Percentiles rank a stretch among this genome's conserved stretches.
These are phyloP conservation scores for Epistrophe eligans DNA, from an alignment of 2,888 invertebrate genomes.

Conservation along the genomic window DNA sequence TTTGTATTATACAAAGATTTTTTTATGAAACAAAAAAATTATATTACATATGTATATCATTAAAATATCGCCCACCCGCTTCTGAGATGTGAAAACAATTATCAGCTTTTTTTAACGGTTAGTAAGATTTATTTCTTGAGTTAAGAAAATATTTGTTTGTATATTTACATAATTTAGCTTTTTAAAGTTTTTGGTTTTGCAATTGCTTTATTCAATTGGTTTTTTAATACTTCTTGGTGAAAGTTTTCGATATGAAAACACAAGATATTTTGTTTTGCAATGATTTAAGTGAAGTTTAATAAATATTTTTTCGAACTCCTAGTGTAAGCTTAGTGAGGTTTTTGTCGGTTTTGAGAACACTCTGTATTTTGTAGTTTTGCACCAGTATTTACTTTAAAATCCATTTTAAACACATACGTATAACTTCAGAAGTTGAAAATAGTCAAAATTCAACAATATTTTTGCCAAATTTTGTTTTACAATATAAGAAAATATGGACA, in stretches of 20 bases:
- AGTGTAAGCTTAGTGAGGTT: no score
- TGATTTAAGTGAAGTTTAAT: no score
- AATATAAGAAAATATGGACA: no score
- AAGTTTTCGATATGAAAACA: background rate
- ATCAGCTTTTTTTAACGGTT: conserved; percentile 77
- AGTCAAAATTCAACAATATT: no score
- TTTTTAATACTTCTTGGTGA: background rate
- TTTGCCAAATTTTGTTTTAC: no score
- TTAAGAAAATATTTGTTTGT: background rate
- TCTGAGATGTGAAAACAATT: conserved; percentile 76
- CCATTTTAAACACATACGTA: no score
- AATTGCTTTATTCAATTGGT: conserved; percentile 37
- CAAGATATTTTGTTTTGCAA: no score
- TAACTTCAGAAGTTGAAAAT: no score
- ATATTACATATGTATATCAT: conserved; percentile 54
- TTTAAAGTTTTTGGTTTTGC: conserved; percentile 48
- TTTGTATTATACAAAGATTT: conserved; percentile 76
- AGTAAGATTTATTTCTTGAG: conserved; percentile 77
- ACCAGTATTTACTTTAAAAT: no score
- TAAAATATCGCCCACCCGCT: conserved; percentile 75
- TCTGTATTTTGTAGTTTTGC: no score
- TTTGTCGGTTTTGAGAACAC: no score
- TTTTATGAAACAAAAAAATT: conserved; percentile 45
- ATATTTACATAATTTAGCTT: conserved; percentile 23
- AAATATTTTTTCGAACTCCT: no score